Conservation (phyloP, 2,888 invertebrate species). For the Drosophila falleni region DNA sequence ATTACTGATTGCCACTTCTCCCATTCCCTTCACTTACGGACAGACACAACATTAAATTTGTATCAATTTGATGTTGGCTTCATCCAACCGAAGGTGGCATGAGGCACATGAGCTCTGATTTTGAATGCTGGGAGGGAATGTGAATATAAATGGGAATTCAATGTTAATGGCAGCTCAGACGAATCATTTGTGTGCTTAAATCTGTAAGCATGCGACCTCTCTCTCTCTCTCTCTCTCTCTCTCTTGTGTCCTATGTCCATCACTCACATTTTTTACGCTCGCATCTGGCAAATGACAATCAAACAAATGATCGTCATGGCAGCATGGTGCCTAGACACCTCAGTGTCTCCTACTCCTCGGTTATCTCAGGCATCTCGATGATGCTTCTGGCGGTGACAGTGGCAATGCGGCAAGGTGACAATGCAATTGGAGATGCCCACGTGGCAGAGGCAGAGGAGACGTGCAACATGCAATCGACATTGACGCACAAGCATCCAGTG, state of each 20-base stretch:
- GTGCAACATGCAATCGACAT: constrained; percentile 8
- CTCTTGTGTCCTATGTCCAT: not conserved
- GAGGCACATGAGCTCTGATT: constrained; percentile 10
- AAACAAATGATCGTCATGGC: constrained; percentile 47
- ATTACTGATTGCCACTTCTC: not conserved
- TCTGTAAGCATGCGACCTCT: constrained; percentile 2
- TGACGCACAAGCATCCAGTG: constrained; percentile 14
- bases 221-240: not conserved
- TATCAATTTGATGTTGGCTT: constrained; percentile 18
- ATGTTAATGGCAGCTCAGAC: constrained; percentile 44
- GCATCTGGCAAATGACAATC: constrained; percentile 46
- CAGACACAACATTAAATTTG: constrained; percentile 16
- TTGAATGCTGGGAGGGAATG: constrained; percentile 2
- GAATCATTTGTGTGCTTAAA: constrained; percentile 21
- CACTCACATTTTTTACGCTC: constrained; percentile 23
- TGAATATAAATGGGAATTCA: constrained; percentile 39
- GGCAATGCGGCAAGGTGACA: constrained; percentile 1
- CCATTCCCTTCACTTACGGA: not conserved
- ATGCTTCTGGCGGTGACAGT: constrained; percentile 6
- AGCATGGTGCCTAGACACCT: constrained; percentile 22
- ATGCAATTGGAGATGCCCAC: constrained; percentile 13
- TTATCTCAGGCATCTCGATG: not conserved
- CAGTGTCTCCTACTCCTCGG: not conserved
- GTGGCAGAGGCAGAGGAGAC: constrained; percentile 9
- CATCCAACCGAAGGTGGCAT: constrained; percentile 5